phyloP scores from a whole-genome alignment of 2,888 invertebrate species.

The Pterostichus niger region DNA sequence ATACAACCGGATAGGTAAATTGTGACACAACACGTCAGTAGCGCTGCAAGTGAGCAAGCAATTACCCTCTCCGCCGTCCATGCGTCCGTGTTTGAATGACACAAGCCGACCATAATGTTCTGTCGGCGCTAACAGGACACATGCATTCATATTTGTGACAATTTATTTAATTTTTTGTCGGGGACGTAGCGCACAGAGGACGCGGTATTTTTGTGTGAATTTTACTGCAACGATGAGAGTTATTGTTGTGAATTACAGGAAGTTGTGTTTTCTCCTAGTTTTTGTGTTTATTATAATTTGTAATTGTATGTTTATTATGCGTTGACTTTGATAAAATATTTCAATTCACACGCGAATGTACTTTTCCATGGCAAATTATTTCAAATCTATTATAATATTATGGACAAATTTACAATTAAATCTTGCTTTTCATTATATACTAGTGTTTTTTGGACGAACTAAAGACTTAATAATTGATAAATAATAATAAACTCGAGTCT shows the following conservation, averaged over 20 bases:
- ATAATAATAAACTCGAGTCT: too few relatives aligned
- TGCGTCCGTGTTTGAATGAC: neutral
- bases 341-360: too few relatives aligned
- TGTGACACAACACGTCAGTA: neutral
- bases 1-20: slow-evolving; percentile 30
- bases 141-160: slow-evolving; percentile 45
- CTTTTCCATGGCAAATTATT: too few relatives aligned
- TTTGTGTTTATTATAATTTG: slow-evolving; percentile 47
- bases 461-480: too few relatives aligned
- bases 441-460: too few relatives aligned
- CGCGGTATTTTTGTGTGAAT: neutral
- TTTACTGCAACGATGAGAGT: slow-evolving; percentile 10
- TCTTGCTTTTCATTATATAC: too few relatives aligned
- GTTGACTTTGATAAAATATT: neutral
- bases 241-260: slow-evolving; percentile 39
- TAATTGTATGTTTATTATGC: slow-evolving; percentile 37
- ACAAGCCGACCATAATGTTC: neutral
- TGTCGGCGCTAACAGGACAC: slow-evolving; percentile 34
- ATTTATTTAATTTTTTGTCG: slow-evolving; percentile 50
- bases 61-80: slow-evolving; percentile 17
- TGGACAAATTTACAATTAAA: too few relatives aligned
- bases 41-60: slow-evolving; percentile 17
- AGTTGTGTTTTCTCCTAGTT: slow-evolving; percentile 39
- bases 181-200: neutral
- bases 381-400: too few relatives aligned